Evolutionary conservation across 2,797 vertebrate species (phyloP), one percentile per base, ranked within the genome.

Genomic region (Sardinella longiceps): DNA sequence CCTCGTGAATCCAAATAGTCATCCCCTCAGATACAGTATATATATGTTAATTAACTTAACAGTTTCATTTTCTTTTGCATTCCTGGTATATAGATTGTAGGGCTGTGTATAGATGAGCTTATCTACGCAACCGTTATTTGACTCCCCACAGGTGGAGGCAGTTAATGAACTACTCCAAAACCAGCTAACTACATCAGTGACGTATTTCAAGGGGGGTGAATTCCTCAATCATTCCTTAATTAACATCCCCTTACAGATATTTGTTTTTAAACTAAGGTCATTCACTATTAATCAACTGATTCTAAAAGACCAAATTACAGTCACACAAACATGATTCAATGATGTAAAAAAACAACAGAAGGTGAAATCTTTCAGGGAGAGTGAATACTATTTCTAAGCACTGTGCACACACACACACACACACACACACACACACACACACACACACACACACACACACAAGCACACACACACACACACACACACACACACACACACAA

Each of bases 391-490:
- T 39, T 74, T 39, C 10, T 14, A 74, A 33, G 66, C 66, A 39
- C 66, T 23, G 66, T 0, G 14, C n/a, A n/a, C n/a, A n/a, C n/a
- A n/a, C n/a, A n/a, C n/a, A n/a, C n/a, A n/a, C n/a, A n/a, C n/a
- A n/a, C n/a, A n/a, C n/a, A n/a, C n/a, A n/a, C n/a, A n/a, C n/a
- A n/a, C n/a, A n/a, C n/a, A n/a, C n/a, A n/a, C n/a, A n/a, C n/a
- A n/a, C n/a, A n/a, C n/a, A n/a, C n/a, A n/a, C n/a, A n/a, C n/a
- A n/a, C 66, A 74, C 33, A 39, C 66, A 39, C 66, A 74, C 95
- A 93, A 94, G 96, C 95, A 93, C 94, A 95, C 94, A 95, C 92
- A 74, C 33, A 39, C 66, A 39, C 66, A 74, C 95, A 93, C 94
- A 96, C 95, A 93, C 94, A 95, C 94, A 95, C 92, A n/a, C 66